Base-by-base conservation (phyloP, 2,888 invertebrate genomes). In the Penaeus monodon region DNA sequence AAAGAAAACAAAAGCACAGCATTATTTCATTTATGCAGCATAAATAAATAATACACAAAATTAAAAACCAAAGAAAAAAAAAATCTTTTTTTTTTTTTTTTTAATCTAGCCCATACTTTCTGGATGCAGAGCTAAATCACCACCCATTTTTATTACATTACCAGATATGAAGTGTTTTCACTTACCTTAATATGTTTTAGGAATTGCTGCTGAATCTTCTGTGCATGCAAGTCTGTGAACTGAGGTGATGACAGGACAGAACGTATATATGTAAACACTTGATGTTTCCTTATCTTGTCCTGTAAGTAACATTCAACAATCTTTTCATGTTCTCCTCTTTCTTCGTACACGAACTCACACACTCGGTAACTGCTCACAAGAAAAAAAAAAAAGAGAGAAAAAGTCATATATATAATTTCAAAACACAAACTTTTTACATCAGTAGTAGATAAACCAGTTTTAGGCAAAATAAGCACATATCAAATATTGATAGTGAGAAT, bases 241-340 rank as follows among this genome's bases (percentile, higher is more conserved):
- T 86, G 84, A 6, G 86, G 80, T 1, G 89, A 89, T 10, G 86
- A 78, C 64, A 94, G 91, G 81, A 93, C 92, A 86, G 92, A 92
- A 87, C 92, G 92, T 85, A 93, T 92, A 91, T 93, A 94, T 33
- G 92, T 92, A 91, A 93, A 96, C 86, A 95, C 94, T 91, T 95
- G 95, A 79, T 93, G 93, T 92, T 94, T 94, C 76, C 95, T 93
- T 22, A 94, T 92, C 38, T 94, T 93, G 91, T 96, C 96, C 49
- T 94, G 93, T 76, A 96, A 92, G 92, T 96, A 96, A 91, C 96
- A 96, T 12, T 93, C 93, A 12, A 96, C 91, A 82, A 96, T 95
- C 91, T 94, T 94, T 86, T 94, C 94, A 91, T 94, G 95, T 85
- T 95, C 94, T 76, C 94, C 92, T 70, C 94, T 92, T 90, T 93